A percentile compares a stretch with the other conserved stretches of the same genome.
Conservation (phyloP, 2,888 invertebrate genomes). For the Bhutanitis thaidina region DNA sequence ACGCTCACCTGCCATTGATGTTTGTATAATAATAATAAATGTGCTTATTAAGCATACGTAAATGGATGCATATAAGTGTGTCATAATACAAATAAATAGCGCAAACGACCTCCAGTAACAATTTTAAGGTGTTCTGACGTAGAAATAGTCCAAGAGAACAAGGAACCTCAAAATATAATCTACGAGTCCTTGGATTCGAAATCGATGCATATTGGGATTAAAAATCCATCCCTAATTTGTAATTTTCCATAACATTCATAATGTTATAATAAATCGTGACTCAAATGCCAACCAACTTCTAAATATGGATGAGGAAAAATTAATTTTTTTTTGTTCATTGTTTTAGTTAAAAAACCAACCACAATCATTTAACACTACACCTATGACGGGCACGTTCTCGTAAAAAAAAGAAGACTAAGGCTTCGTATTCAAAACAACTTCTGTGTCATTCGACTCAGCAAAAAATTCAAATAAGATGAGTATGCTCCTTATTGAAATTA, state of each 20-base stretch:
- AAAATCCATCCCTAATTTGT: too few relatives aligned
- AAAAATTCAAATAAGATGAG: slow-evolving; percentile 10
- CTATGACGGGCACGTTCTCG: not conserved
- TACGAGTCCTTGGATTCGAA: too few relatives aligned
- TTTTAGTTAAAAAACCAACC: not conserved
- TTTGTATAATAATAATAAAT: too few relatives aligned
- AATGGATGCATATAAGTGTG: too few relatives aligned
- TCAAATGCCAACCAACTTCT: slow-evolving; percentile 9
- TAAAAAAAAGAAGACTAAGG: slow-evolving; percentile 6
- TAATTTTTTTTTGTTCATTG: not conserved
- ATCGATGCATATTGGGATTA: too few relatives aligned
- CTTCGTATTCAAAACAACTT: slow-evolving; percentile 17
- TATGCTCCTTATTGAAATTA: slow-evolving; percentile 19
- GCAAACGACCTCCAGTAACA: too few relatives aligned
- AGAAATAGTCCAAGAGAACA: too few relatives aligned
- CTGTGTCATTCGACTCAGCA: slow-evolving; percentile 11
- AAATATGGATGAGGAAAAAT: slow-evolving; percentile 11
- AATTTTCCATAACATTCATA: slow-evolving; percentile 1
- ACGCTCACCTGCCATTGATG: too few relatives aligned
- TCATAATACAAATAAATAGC: too few relatives aligned
- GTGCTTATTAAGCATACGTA: too few relatives aligned
- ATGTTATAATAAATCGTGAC: slow-evolving; percentile 4
- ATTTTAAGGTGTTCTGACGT: too few relatives aligned
- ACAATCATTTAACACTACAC: slow-evolving; percentile 10
- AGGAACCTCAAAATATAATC: too few relatives aligned